Percentiles rank a stretch among this genome's conserved stretches.
Evolutionary conservation across 2,113 vertebrate genomes (phyloP).

Genomic region (Paramisgurnus dabryanus): DNA sequence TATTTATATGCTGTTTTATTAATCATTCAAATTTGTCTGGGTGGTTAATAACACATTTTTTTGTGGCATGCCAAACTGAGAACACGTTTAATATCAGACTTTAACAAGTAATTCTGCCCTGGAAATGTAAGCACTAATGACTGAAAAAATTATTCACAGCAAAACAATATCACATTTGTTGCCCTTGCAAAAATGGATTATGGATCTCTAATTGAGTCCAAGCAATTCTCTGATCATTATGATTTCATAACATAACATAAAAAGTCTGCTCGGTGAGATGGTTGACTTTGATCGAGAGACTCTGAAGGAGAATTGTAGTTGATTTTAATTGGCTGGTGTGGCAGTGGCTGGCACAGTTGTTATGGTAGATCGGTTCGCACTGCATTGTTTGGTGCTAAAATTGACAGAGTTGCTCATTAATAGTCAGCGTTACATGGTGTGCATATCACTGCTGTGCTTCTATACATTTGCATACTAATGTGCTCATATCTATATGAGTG

Average conservation of each 20-base stretch:
- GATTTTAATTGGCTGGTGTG: constrained; percentile 27
- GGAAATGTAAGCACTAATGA: background rate
- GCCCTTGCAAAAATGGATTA: background rate
- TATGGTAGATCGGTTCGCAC: constrained; percentile 18
- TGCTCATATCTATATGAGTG: constrained; percentile 3
- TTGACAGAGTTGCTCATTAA: constrained; percentile 39
- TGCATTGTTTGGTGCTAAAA: constrained; percentile 42
- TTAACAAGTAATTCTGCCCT: background rate
- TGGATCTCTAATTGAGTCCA: background rate
- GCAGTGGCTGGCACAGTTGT: constrained; percentile 14
- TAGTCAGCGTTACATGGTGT: constrained; percentile 33
- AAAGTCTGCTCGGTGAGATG: constrained; percentile 7
- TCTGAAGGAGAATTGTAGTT: background rate
- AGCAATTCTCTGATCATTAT: background rate
- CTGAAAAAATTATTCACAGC: background rate
- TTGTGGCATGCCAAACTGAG: too few species aligned
- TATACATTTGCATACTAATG: constrained; percentile 33
- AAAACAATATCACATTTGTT: background rate
- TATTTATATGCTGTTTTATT: too few species aligned
- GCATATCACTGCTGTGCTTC: constrained; percentile 17
- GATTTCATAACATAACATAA: constrained; percentile 11
- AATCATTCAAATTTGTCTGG: too few species aligned
- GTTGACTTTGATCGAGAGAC: background rate
- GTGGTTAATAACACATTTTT: too few species aligned
- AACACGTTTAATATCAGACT: background rate